Evolutionary conservation across 1,140 invertebrate species (phyloP).

Genomic region (Notospermus geniculatus): DNA sequence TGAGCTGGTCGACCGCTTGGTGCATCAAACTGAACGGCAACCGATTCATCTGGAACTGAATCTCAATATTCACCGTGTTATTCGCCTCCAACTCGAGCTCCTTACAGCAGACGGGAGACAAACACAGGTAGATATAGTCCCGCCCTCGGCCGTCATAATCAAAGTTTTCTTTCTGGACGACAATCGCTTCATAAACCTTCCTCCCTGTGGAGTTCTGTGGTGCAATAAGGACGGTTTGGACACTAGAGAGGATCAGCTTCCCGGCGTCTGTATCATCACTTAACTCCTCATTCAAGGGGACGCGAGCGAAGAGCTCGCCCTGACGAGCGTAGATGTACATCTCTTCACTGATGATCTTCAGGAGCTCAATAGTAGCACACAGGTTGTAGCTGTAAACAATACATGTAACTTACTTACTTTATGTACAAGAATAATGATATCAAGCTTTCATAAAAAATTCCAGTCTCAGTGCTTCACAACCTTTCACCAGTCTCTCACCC

Average conservation of each 20-base stretch:
- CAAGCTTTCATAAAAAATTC: too few species aligned
- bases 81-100: conserved; percentile 29
- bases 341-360: conserved; percentile 29
- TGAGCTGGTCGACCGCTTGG: conserved; percentile 39
- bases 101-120: conserved; percentile 32
- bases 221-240: conserved; percentile 31
- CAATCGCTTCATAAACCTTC: conserved; percentile 41
- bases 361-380: conserved; percentile 25
- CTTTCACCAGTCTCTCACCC: too few species aligned
- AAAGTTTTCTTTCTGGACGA: conserved; percentile 43
- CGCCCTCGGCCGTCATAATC: conserved; percentile 40
- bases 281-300: conserved; percentile 40
- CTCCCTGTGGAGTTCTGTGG: neutral
- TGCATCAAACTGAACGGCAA: conserved; percentile 46
- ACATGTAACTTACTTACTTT: conserved; percentile 1
- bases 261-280: conserved; percentile 48
- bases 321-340: conserved; percentile 28
- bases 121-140: conserved; percentile 40
- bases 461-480: too few species aligned
- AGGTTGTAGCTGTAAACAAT: conserved; percentile 42
- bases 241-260: conserved; percentile 41
- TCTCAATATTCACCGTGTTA: conserved; percentile 32
- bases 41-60: conserved; percentile 50
- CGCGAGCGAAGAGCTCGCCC: conserved; percentile 48
- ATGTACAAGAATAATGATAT: too few species aligned